These are phyloP conservation scores for Onthophagus taurus DNA, from an alignment of 1,140 invertebrate species.

Conservation along the genomic window DNA sequence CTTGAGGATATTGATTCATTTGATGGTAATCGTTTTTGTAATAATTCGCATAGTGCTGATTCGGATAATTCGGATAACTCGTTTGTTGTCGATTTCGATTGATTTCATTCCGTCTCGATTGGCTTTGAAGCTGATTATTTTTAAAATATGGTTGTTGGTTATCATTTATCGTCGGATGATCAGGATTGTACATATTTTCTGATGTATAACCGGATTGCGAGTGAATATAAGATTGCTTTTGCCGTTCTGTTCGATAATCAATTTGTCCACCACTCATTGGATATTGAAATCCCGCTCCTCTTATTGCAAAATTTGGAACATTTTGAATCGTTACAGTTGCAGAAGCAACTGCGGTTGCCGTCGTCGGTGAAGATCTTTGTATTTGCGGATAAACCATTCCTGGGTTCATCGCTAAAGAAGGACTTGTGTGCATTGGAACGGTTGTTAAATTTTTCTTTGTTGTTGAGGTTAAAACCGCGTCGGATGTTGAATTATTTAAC, in stretches of 20 bases:
- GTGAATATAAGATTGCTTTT: slow-evolving; percentile 38
- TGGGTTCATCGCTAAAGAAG: slow-evolving; percentile 28
- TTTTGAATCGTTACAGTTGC: slow-evolving; percentile 47
- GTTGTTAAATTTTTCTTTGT: slow-evolving; percentile 57
- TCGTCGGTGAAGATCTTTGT: slow-evolving; percentile 48
- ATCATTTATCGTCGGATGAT: slow-evolving; percentile 29
- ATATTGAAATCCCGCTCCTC: slow-evolving; percentile 39
- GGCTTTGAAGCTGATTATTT: slow-evolving; percentile 33
- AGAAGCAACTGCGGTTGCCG: slow-evolving; percentile 46
- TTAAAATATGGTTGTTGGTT: slow-evolving; percentile 37
- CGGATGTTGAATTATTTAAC: slow-evolving; percentile 40
- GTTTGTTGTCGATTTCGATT: slow-evolving; percentile 26
- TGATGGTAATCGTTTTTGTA: slow-evolving; percentile 34
- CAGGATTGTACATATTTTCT: slow-evolving; percentile 44
- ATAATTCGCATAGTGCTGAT: slow-evolving; percentile 38
- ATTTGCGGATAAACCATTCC: slow-evolving; percentile 46
- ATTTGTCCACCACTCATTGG: slow-evolving; percentile 31
- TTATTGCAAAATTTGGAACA: slow-evolving; percentile 46
- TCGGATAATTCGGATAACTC: slow-evolving; percentile 35
- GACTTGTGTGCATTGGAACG: slow-evolving; percentile 39
- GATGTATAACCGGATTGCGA: slow-evolving; percentile 33
- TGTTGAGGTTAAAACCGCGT: slow-evolving; percentile 21
- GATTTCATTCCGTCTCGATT: slow-evolving; percentile 3
- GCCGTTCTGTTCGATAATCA: slow-evolving; percentile 29
- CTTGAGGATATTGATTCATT: slow-evolving; percentile 34